Evolutionary conservation across 2,797 vertebrate genomes (phyloP).

Genomic region (Sebastes itinus): DNA sequence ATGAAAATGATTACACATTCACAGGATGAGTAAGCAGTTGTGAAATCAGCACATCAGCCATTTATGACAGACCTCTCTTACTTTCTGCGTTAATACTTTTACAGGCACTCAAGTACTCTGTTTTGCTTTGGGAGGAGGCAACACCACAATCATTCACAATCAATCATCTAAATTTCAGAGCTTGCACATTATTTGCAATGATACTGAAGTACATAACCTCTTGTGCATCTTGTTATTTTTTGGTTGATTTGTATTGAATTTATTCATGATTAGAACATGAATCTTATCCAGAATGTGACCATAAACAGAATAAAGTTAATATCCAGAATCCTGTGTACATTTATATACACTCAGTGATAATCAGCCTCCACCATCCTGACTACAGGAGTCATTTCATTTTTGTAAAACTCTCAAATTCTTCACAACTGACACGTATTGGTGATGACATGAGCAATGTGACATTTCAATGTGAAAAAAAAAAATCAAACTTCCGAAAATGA

Average conservation of each 20-base stretch:
- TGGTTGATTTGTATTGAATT: neutral
- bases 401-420: neutral
- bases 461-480: neutral
- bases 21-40: slow-evolving; percentile 59
- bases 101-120: neutral
- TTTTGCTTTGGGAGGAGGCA: neutral
- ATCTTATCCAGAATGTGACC: neutral
- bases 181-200: neutral
- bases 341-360: neutral
- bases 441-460: slow-evolving; percentile 13
- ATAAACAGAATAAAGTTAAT: neutral
- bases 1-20: slow-evolving; percentile 49
- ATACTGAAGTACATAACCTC: neutral
- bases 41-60: slow-evolving; percentile 39
- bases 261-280: neutral
- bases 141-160: neutral
- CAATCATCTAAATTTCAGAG: neutral
- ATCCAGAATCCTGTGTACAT: neutral
- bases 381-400: neutral
- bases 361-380: neutral
- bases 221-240: no score
- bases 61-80: slow-evolving; percentile 6
- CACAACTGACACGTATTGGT: slow-evolving; percentile 30
- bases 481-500: neutral
- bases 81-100: neutral